Conservation (phyloP, 2,888 invertebrate genomes). For the Zelleria hepariella region DNA sequence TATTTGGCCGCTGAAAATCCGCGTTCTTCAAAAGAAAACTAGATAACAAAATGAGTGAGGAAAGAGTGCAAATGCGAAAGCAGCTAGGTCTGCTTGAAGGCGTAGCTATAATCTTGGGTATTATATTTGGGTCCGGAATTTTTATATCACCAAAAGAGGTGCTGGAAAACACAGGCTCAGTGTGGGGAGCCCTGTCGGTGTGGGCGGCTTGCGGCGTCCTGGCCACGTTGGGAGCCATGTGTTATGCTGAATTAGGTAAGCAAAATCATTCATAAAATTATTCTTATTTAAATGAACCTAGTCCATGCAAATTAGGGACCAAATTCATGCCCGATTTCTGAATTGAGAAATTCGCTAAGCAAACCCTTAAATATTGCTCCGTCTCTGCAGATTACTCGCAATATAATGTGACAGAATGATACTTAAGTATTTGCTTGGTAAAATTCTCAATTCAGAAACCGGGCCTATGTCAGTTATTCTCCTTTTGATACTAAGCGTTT, state of each 20-base stretch:
- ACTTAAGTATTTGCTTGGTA: too few species aligned
- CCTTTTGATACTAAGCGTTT: too few species aligned
- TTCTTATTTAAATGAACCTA: not conserved
- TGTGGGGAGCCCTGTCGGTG: constrained; percentile 88
- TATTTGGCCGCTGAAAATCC: not conserved
- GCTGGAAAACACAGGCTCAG: constrained; percentile 89
- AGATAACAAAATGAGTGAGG: constrained; percentile 52
- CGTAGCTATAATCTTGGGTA: constrained; percentile 93
- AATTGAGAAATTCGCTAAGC: too few species aligned
- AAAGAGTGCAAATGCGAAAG: constrained; percentile 86
- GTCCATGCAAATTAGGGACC: too few species aligned
- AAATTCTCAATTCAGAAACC: too few species aligned
- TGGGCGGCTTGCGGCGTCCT: constrained; percentile 92
- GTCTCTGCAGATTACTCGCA: too few species aligned
- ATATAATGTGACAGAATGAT: too few species aligned
- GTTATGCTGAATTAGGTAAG: constrained; percentile 94
- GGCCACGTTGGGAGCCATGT: constrained; percentile 94
- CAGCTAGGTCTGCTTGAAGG: constrained; percentile 92
- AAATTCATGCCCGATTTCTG: too few species aligned
- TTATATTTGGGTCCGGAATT: constrained; percentile 96
- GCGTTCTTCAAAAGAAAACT: too few species aligned
- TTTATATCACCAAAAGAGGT: constrained; percentile 97
- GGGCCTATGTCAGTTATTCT: too few species aligned
- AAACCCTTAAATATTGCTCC: too few species aligned
- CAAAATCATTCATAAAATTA: not conserved